These are phyloP conservation scores for Rhagium mordax DNA, from an alignment of 2,888 invertebrate genomes.

Conservation along the genomic window DNA sequence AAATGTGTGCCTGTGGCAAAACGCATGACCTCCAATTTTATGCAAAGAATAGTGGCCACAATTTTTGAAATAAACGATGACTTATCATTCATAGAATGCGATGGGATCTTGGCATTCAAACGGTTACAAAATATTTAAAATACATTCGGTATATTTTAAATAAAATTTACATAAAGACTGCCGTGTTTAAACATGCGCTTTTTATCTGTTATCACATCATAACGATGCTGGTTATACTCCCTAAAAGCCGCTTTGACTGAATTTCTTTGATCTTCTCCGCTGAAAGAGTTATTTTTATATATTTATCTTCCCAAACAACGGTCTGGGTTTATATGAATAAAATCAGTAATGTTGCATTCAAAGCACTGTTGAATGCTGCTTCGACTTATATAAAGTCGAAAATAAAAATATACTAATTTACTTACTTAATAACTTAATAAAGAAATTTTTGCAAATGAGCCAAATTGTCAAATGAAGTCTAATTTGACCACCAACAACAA, in stretches of 20 bases:
- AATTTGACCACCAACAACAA: too few relatives aligned
- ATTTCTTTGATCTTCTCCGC: conserved; percentile 26
- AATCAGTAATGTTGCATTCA: background rate
- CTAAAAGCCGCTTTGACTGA: conserved; percentile 6
- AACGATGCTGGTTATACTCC: conserved; percentile 23
- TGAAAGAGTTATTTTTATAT: background rate
- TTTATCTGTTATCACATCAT: conserved; percentile 33
- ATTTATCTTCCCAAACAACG: background rate
- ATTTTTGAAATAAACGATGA: background rate
- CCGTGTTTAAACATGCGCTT: conserved; percentile 29
- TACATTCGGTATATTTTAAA: background rate
- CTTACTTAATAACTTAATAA: too few relatives aligned
- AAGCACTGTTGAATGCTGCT: background rate
- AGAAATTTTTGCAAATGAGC: too few relatives aligned
- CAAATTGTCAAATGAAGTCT: too few relatives aligned
- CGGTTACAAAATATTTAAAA: background rate
- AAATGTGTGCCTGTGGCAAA: too few relatives aligned
- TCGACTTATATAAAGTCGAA: background rate
- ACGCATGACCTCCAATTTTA: too few relatives aligned
- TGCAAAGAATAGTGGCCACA: background rate
- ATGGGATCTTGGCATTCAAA: background rate
- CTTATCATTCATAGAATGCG: background rate
- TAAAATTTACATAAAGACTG: conserved; percentile 23
- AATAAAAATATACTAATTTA: too few relatives aligned
- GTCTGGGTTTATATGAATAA: background rate